Base-by-base conservation (phyloP, 1,140 invertebrate species). In the Grapholita molesta region DNA sequence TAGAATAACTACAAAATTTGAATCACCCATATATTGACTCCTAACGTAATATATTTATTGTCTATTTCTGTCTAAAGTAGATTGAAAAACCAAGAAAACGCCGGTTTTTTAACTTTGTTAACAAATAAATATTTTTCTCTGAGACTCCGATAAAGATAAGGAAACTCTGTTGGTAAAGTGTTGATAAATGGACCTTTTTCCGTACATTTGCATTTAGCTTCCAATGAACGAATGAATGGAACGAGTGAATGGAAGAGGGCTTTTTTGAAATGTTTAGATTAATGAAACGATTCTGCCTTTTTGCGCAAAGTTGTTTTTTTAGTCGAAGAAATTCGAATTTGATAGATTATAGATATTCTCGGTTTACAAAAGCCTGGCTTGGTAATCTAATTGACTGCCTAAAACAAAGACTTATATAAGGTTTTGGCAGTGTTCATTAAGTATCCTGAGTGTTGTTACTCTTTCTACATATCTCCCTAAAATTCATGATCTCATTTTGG, bases 181-280 rank as follows among this genome's bases (percentile, higher is more conserved):
- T 61, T 61, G 55, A 61, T 61, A 61, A 61, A 61, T 61, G 55
- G 15, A 28, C 24, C 24, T 61, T 61, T 61, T 61, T 32, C 55
- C 55, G 24, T 61, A 61, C 55, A 61, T 61, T 61, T 61, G 55
- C 55, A 61, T 61, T 61, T 61, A 28, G 55, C 24, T 61, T 52
- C n/a, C 55, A 8, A 55, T 61, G 55, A 61, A 32, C 24, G 55
- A 61, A 61, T 61, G 55, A 61, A 61, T 30, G 55, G 55, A 61
- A 57, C 55, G 55, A 28, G 25, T 61, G 55, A 61, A 61, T 61
- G 55, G 25, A 18, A 61, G 15, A 30, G 15, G 42, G 55, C 18
- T 30, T 61, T 30, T 61, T 61, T 30, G 55, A 61, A 61, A 61
- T 61, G 55, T 61, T 61, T 61, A 61, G 55, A 61, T 61, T 61